Conservation (phyloP, 2,113 vertebrate genomes). For the Callipepla californica region DNA sequence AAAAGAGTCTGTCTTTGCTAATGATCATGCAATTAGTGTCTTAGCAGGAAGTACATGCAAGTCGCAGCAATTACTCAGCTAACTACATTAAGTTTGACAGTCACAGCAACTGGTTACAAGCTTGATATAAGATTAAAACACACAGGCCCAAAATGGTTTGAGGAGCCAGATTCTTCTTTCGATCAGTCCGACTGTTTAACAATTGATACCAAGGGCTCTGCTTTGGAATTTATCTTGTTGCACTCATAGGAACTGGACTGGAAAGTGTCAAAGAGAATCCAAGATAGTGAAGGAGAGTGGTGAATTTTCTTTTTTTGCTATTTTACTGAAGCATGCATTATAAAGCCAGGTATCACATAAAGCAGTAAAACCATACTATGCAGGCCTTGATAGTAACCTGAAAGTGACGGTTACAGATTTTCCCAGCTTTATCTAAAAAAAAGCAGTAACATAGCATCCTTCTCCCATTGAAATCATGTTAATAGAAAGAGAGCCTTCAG, state of each 20-base stretch:
- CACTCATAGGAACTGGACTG: not conserved
- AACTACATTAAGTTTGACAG: slow-evolving; percentile 58
- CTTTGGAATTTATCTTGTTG: not conserved
- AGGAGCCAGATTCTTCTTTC: not conserved
- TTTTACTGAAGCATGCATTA: not conserved
- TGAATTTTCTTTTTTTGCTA: not conserved
- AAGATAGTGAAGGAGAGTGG: not conserved
- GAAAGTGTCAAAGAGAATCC: not conserved
- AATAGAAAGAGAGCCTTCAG: not conserved
- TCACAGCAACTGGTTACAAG: slow-evolving; percentile 40
- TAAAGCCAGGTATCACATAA: not conserved
- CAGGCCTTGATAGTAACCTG: not conserved
- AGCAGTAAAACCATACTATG: not conserved
- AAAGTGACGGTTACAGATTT: not conserved
- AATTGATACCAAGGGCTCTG: not conserved
- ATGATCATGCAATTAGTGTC: slow-evolving; percentile 48
- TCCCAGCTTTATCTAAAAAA: not conserved
- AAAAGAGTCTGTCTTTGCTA: slow-evolving; percentile 57
- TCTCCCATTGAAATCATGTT: not conserved
- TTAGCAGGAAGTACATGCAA: slow-evolving; percentile 61
- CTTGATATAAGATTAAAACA: slow-evolving; percentile 10
- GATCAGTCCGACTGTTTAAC: not conserved
- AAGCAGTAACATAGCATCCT: not conserved
- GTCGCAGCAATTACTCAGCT: slow-evolving; percentile 60
- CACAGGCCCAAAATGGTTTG: not conserved